A percentile compares a stretch with the other conserved stretches of the same genome.
Evolutionary conservation across 2,888 invertebrate species (phyloP).

Genomic region (Agonum fuliginosum): DNA sequence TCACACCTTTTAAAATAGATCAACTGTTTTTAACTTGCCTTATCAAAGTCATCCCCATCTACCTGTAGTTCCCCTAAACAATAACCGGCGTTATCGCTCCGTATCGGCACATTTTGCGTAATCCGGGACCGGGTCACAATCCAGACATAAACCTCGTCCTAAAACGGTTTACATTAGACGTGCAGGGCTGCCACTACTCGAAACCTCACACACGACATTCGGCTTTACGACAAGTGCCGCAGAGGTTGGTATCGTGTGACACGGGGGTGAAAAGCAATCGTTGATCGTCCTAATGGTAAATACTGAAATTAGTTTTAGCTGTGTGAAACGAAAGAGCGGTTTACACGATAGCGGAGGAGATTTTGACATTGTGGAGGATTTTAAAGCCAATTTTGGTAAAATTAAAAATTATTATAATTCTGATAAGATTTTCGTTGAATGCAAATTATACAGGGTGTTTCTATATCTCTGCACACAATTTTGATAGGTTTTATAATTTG

Average conservation of each 20-base stretch:
- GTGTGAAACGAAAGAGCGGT: slow-evolving; percentile 16
- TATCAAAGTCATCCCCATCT: too few species aligned
- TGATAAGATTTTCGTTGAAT: too few species aligned
- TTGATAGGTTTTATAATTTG: too few species aligned
- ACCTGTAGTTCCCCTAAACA: not conserved
- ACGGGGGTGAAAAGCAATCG: slow-evolving; percentile 3
- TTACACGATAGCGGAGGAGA: slow-evolving; percentile 36
- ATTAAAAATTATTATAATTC: too few species aligned
- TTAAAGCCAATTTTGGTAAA: too few species aligned
- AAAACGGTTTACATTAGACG: slow-evolving; percentile 45
- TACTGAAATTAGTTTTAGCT: slow-evolving; percentile 40
- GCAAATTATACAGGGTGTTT: too few species aligned
- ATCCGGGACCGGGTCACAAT: not conserved
- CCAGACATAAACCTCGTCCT: slow-evolving; percentile 44
- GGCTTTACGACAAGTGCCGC: not conserved
- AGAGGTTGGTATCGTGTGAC: not conserved
- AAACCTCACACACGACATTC: not conserved
- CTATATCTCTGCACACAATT: too few species aligned
- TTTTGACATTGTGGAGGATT: too few species aligned
- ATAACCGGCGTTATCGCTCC: not conserved
- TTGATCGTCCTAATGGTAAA: slow-evolving; percentile 31
- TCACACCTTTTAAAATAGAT: too few species aligned
- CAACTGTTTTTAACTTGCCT: too few species aligned
- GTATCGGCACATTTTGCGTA: slow-evolving; percentile 20
- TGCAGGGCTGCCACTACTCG: slow-evolving; percentile 5